phyloP scores from a whole-genome alignment of 92 coral and sea anemone genomes.

The Heteractis magnifica region DNA sequence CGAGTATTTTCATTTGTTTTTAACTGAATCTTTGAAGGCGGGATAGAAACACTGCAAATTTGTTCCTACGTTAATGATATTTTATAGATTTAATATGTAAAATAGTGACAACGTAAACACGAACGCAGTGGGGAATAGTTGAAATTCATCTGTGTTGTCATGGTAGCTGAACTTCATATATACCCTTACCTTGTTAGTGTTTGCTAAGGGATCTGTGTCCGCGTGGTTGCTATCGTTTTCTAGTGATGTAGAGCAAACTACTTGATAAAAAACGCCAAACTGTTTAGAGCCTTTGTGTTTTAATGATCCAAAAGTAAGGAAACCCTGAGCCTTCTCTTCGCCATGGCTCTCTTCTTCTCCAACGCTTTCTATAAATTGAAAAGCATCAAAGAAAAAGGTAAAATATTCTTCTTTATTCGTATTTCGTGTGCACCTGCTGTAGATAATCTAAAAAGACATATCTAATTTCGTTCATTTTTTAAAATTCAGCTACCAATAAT shows the following conservation, averaged over 20 bases:
- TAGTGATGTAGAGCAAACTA: neutral
- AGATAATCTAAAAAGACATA: neutral
- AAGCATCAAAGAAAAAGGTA: conserved; percentile 21
- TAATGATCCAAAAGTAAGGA: neutral
- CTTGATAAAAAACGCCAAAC: neutral
- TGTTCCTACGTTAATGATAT: neutral
- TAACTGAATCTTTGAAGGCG: neutral
- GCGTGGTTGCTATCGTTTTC: neutral
- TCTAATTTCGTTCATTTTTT: neutral
- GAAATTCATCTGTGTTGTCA: neutral
- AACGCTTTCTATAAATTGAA: conserved; percentile 8
- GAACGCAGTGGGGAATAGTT: neutral
- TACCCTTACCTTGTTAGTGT: neutral
- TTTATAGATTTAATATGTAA: neutral
- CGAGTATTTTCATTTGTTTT: neutral
- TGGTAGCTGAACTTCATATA: neutral
- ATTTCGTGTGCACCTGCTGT: neutral
- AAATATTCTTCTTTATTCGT: neutral
- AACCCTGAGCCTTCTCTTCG: neutral
- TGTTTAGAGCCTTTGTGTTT: neutral
- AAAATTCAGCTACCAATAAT: neutral
- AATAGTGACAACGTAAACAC: neutral
- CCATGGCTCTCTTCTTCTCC: conserved; percentile 38
- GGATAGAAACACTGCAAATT: neutral
- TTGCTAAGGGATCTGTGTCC: neutral